Evolutionary conservation across 1,140 invertebrate species (phyloP).

Genomic region (Spodoptera litura): DNA sequence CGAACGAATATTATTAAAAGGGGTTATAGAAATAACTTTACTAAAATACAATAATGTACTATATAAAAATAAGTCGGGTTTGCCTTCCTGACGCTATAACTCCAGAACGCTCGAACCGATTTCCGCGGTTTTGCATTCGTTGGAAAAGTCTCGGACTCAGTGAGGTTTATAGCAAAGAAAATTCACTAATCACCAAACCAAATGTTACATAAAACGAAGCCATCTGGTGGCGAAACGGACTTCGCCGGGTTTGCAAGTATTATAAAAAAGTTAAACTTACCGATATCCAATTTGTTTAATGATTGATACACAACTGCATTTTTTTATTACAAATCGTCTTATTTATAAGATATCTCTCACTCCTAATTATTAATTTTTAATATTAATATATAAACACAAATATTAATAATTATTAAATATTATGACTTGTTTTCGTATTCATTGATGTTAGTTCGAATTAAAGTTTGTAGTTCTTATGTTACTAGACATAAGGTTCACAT

Average conservation of each 20-base stretch:
- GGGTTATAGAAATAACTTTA: too few relatives aligned
- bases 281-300: neutral
- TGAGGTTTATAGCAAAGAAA: too few relatives aligned
- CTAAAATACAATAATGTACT: neutral
- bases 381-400: neutral
- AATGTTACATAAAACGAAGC: too few relatives aligned
- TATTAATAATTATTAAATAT: slow-evolving; percentile 22
- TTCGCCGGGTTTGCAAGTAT: too few relatives aligned
- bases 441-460: neutral
- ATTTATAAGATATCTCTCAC: neutral
- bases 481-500: slow-evolving; percentile 4
- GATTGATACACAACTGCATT: neutral
- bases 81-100: too few relatives aligned
- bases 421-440: slow-evolving; percentile 2
- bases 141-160: too few relatives aligned
- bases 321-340: neutral
- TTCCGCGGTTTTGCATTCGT: too few relatives aligned
- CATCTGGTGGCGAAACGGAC: too few relatives aligned
- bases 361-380: neutral
- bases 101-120: too few relatives aligned
- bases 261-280: neutral
- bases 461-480: neutral
- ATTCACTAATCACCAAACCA: too few relatives aligned
- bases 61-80: too few relatives aligned
- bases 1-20: too few relatives aligned